These are phyloP conservation scores for Microcaecilia unicolor DNA, from an alignment of 2,797 vertebrate species.

Conservation along the genomic window DNA sequence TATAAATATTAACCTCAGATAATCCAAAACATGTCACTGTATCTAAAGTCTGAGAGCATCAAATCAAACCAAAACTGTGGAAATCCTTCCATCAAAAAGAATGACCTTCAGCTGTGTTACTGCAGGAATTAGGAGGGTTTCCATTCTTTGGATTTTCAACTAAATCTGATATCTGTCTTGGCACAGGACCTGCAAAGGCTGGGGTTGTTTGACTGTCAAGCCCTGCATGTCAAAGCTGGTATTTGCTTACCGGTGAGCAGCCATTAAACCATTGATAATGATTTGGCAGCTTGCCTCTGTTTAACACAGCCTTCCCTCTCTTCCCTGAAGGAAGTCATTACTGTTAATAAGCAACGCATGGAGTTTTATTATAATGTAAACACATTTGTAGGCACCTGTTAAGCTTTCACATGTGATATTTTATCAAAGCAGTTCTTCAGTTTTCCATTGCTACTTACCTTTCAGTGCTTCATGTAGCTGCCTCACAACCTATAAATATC, in stretches of 20 bases:
- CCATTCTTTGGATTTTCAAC: conserved; percentile 22
- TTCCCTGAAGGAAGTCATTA: conserved; percentile 32
- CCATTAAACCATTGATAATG: conserved; percentile 19
- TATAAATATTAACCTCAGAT: neutral
- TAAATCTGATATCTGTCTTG: conserved; percentile 35
- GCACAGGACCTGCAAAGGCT: conserved; percentile 13
- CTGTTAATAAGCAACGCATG: too few relatives aligned
- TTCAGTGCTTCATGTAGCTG: too few relatives aligned
- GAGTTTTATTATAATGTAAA: too few relatives aligned
- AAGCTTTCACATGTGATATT: too few relatives aligned
- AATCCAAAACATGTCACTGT: conserved; percentile 1
- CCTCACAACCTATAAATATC: too few relatives aligned
- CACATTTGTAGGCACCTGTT: too few relatives aligned
- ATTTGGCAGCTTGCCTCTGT: conserved; percentile 24
- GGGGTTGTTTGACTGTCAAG: conserved; percentile 11
- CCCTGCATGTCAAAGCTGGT: conserved; percentile 1
- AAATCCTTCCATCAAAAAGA: conserved; percentile 14
- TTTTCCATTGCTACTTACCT: too few relatives aligned
- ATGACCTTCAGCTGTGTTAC: conserved; percentile 12
- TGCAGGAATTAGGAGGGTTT: conserved; percentile 3
- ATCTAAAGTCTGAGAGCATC: too few relatives aligned
- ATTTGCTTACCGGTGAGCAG: neutral
- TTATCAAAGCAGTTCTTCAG: too few relatives aligned
- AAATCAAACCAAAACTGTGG: conserved; percentile 17
- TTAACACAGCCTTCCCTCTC: conserved; percentile 8